Base-by-base conservation (phyloP, 2,797 vertebrate species). In the Poeciliopsis gracilis region DNA sequence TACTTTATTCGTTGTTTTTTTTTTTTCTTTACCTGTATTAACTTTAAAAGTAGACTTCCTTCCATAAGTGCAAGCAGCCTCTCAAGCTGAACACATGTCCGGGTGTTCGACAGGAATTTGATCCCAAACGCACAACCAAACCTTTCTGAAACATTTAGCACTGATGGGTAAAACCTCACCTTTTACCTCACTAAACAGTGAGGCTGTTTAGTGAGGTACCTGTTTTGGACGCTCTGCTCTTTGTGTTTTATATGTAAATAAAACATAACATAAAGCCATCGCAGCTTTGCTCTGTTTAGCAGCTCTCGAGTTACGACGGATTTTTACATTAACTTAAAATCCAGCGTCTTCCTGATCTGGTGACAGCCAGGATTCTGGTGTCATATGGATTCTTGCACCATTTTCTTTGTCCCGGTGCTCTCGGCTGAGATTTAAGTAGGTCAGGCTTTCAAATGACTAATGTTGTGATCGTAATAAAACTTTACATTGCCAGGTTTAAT, bases 271-370 rank as follows among this genome's bases (percentile, higher is more conserved):
- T n/a, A n/a, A 69, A 69, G 25, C 63, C 63, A 41, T 13, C 1
- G 67, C 67, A 43, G 38, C 41, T 69, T 69, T 25, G 66, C 66
- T 45, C 63, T 43, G 41, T 13, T 45, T 7, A 45, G 23, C 12
- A n/a, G 38, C 38, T 67, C 63, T 18, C 11, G 36, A 67, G 20
- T 41, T 41, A 25, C 36, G 20, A 41, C 23, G 36, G 20, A 45
- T 69, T 45, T 69, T 45, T n/a, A 45, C 67, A 69, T 69, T 25
- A 69, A 43, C 67, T 13, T 69, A 1, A 69, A 69, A 69, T 69
- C 67, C 67, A 69, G 41, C 25, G 67, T 69, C 67, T 69, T 69
- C 67, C 67, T 69, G 67, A 69, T 69, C 41, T 45, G 67, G 38
- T 69, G 67, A 16, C 41, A 1, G 11, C 67, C 67, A 45, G 67